Evolutionary conservation across 2,888 invertebrate species (phyloP), one percentile per base, ranked within the genome.

Genomic region (Drosophila paracracens): DNA sequence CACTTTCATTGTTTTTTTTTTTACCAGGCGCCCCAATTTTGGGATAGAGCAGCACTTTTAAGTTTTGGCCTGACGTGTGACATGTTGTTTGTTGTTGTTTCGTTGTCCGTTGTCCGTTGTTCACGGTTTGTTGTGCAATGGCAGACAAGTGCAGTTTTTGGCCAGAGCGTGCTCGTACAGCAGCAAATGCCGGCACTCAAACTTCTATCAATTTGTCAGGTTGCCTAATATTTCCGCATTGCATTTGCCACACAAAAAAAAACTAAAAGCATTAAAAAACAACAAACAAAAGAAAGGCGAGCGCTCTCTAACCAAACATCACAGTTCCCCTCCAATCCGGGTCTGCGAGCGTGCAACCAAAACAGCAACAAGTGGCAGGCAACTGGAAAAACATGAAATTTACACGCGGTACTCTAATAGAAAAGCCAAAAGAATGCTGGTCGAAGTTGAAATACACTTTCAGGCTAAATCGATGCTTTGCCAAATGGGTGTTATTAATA

Each of bases 171-270:
- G 38, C 51, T 33, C 51, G 57, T 61, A 35, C 74, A 63, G 54
- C 71, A 60, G 56, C 69, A 43, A 62, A 50, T 58, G 64, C 64
- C 58, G 62, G 72, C 57, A 63, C 63, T 78, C 57, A 52, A 77
- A 77, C 79, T 81, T 81, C 81, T 81, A 81, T 77, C 67, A 67
- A 81, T 67, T 59, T 79, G 67, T 50, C 64, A 53, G 58, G 38
- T 72, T 74, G 68, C 58, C 59, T 72, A 69, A 86, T 72, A 79
- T 62, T 84, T 84, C 84, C 89, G 89, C 89, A 82, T 89, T 71
- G 70, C 63, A 38, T 53, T 65, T 58, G 54, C 50, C 54, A 65
- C 18, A 56, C 65, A 50, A 29, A 43, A 2, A 2, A 57, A 74
- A 70, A 48, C 16, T 38, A 43, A 70, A 36, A 16, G 18, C 36